phyloP scores from a whole-genome alignment of 2,888 invertebrate genomes.

The Cheilosia impressa region DNA sequence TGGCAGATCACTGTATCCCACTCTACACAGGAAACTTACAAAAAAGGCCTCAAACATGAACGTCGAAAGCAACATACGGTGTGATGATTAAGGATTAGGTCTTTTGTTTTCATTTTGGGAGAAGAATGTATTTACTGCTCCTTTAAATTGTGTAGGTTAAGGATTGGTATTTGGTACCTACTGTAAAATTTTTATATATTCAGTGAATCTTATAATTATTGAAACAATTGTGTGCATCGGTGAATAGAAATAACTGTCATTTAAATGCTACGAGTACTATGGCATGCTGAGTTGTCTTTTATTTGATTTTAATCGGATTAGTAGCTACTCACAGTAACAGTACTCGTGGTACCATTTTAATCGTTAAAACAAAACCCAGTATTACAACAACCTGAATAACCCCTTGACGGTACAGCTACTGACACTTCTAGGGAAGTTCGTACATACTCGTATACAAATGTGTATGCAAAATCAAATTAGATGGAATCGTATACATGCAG shows the following conservation, averaged over 20 bases:
- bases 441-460: background rate
- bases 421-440: background rate
- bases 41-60: constrained; percentile 40
- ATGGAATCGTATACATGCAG: background rate
- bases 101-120: constrained; percentile 7
- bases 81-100: constrained; percentile 43
- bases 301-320: constrained; percentile 7
- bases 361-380: background rate
- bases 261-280: too few relatives aligned
- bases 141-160: constrained; percentile 1
- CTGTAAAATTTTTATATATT: background rate
- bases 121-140: background rate
- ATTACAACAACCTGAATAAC: constrained; percentile 20
- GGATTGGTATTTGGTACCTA: too few relatives aligned
- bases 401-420: background rate
- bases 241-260: background rate
- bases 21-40: constrained; percentile 40
- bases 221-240: too few relatives aligned
- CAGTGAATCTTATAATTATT: too few relatives aligned
- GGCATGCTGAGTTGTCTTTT: background rate
- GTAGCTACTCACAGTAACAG: background rate
- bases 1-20: constrained; percentile 48
- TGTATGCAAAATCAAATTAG: constrained; percentile 46
- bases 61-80: constrained; percentile 63
- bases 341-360: background rate